Evolutionary conservation across 1,140 invertebrate species (phyloP).

Genomic region (Pseudomyrmex dendroicus): DNA sequence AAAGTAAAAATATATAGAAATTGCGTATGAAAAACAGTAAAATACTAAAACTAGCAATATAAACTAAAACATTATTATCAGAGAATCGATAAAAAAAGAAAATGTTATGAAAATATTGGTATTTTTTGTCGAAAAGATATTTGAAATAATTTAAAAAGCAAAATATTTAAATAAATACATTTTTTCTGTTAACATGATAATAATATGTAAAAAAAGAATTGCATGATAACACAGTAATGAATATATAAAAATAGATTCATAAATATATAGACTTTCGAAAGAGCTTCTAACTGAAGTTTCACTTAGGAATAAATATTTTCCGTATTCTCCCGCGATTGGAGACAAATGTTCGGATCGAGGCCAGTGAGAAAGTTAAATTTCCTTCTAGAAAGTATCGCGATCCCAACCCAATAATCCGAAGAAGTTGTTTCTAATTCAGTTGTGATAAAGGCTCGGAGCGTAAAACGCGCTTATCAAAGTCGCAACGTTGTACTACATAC

Average conservation of each 20-base stretch:
- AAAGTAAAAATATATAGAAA: not conserved
- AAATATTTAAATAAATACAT: too few species aligned
- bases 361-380: constrained; percentile 34
- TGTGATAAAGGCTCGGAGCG: not conserved
- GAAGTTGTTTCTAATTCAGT: constrained; percentile 11
- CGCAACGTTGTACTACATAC: not conserved
- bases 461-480: constrained; percentile 33
- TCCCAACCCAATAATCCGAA: not conserved
- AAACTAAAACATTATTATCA: too few species aligned
- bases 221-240: too few species aligned
- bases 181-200: too few species aligned
- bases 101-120: not conserved
- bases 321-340: not conserved
- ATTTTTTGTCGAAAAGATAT: not conserved
- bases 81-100: not conserved
- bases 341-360: constrained; percentile 19
- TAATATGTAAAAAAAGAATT: too few species aligned
- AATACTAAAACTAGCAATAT: not conserved
- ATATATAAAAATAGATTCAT: not conserved
- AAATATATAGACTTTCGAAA: not conserved
- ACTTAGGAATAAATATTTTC: not conserved
- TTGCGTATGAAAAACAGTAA: not conserved
- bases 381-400: constrained; percentile 12
- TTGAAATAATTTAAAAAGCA: not conserved
- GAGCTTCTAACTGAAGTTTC: not conserved